Percentiles rank a stretch among this genome's conserved stretches.
phyloP scores from a whole-genome alignment of 2,113 vertebrate species.

The Hydrochoerus hydrochaeris region DNA sequence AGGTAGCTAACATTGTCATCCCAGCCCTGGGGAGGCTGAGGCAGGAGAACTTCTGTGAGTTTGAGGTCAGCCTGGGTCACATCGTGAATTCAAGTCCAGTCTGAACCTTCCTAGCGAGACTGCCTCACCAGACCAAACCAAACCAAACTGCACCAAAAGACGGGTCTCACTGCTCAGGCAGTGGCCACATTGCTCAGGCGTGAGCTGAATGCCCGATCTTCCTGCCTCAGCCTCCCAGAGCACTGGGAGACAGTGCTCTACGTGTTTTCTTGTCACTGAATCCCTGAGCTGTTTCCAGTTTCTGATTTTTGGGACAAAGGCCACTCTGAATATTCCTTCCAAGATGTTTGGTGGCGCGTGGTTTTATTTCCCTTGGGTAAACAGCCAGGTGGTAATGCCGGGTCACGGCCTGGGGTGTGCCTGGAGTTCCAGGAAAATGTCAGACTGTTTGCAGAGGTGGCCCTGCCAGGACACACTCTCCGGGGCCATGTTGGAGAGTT shows the following conservation, averaged over 20 bases:
- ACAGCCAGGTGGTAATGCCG: neutral
- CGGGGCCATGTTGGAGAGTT: accelerated
- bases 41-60: neutral
- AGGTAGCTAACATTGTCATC: neutral
- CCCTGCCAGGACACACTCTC: accelerated
- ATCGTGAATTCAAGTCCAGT: neutral
- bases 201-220: neutral
- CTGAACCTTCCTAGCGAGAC: neutral
- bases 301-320: too few species aligned
- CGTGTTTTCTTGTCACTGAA: neutral
- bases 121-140: neutral
- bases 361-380: neutral
- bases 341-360: neutral
- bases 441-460: too few species aligned
- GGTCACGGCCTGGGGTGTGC: neutral
- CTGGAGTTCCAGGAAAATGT: neutral
- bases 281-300: neutral
- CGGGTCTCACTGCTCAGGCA: neutral
- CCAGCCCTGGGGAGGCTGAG: neutral
- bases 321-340: neutral
- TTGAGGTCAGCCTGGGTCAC: neutral
- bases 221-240: neutral
- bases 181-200: too few species aligned
- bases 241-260: neutral
- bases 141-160: neutral